Evolutionary conservation across 2,888 invertebrate species (phyloP), one percentile per base, ranked within the genome.

Genomic region (Melanostoma scalare): DNA sequence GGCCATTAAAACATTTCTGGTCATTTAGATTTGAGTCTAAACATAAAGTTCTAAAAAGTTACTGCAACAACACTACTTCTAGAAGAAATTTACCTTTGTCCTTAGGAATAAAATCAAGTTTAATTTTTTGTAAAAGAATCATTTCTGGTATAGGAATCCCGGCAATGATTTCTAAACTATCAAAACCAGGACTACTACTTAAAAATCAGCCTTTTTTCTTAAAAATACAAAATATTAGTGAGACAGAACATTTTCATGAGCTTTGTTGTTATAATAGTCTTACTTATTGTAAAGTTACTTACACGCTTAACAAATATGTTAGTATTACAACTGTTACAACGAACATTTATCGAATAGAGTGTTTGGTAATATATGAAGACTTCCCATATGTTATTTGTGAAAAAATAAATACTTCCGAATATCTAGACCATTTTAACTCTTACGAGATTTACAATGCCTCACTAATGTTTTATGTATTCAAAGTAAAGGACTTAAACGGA

Each of bases 241-340:
- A 9, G 10, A 44, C 44, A 2, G n/a, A 44, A n/a, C 4, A n/a
- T 44, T n/a, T 44, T 44, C 44, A 44, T 44, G 44, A 44, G n/a
- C 44, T 44, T n/a, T n/a, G n/a, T 44, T 44, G n/a, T 44, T 44
- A 44, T n/a, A 44, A 44, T 44, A n/a, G n/a, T n/a, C 44, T 44
- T 44, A 44, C 44, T n/a, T 44, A n/a, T n/a, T 44, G 44, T n/a
- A n/a, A 44, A 44, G 44, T 44, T 2, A 9, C 44, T 3, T 44
- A 3, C 2, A 44, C 3, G 44, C 44, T 4, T n/a, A 44, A n/a
- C n/a, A n/a, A 44, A 44, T 44, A 44, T 44, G 44, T 44, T n/a
- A 44, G 44, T 44, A 44, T n/a, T n/a, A 10, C 44, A 44, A n/a
- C 44, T 44, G 44, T n/a, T n/a, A n/a, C 44, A 44, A 44, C 44